Base-by-base conservation (phyloP, 1,140 invertebrate genomes). In the Leptonema lineaticorne region DNA sequence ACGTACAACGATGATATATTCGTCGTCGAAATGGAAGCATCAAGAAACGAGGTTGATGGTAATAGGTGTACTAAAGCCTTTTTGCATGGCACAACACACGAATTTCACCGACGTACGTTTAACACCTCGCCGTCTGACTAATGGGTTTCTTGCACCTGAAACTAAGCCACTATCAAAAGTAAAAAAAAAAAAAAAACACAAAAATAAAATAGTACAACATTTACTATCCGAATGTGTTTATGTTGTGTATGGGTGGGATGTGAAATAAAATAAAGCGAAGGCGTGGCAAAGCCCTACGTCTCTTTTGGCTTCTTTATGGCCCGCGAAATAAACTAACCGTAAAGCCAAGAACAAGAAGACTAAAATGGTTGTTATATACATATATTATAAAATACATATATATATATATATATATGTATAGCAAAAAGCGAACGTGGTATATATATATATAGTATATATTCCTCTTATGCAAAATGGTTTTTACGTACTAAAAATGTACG, bases 301-400 rank as follows among this genome's bases (percentile, higher is more conserved):
- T 62, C 59, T 62, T 45, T 62, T 62, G 59, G 37, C 59, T 62
- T 41, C 59, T 62, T 62, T 62, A 62, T 62, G 30, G 59, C 1
- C 33, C 30, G 30, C 50, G 59, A 27, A 62, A 62, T 62, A 62
- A 62, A 62, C 57, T 59, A 28, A 59, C 48, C 37, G 24, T n/a
- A n/a, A n/a, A 53, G 48, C 18, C n/a, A n/a, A 53, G 20, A 53
- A 53, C 16, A 41, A 41, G 37, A 48, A 48, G 24, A 53, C 18
- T 24, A 53, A 53, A 53, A 24, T 53, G 50, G 50, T 24, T 20
- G 50, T 53, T 45, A 45, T n/a, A n/a, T n/a, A n/a, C n/a, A n/a
- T n/a, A n/a, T n/a, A n/a, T n/a, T n/a, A n/a, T n/a, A n/a, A n/a
- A n/a, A n/a, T n/a, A n/a, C n/a, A n/a, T n/a, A n/a, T n/a, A n/a